Conservation (phyloP, 2,797 vertebrate genomes). For the Notolabrus celidotus region DNA sequence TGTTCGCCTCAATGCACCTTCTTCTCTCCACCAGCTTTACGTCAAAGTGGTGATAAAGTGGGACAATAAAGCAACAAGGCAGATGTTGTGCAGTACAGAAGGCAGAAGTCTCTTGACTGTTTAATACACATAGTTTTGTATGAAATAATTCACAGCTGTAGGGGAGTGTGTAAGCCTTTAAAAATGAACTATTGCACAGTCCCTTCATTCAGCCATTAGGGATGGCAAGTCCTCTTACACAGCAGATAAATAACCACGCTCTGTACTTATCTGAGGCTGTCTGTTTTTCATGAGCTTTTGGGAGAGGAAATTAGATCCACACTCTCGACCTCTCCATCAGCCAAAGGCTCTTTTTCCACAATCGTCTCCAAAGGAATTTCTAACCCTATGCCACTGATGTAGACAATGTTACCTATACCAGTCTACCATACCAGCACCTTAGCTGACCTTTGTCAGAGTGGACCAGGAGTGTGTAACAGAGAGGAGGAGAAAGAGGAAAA, state of each 20-base stretch:
- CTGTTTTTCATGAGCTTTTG: constrained; percentile 86
- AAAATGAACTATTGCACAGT: constrained; percentile 60
- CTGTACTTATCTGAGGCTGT: constrained; percentile 77
- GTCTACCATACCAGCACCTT: constrained; percentile 52
- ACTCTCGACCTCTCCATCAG: constrained; percentile 64
- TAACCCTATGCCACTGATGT: constrained; percentile 53
- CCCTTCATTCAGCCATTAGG: constrained; percentile 52
- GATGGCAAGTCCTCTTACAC: constrained; percentile 63
- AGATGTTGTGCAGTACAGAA: constrained; percentile 50
- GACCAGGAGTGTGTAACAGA: constrained; percentile 29
- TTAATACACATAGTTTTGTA: constrained; percentile 52
- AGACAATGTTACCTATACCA: constrained; percentile 66
- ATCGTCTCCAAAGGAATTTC: constrained; percentile 71
- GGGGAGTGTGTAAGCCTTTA: constrained; percentile 51
- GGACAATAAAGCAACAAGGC: constrained; percentile 61
- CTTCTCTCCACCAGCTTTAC: constrained; percentile 15
- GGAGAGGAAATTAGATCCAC: constrained; percentile 83
- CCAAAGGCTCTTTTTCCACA: constrained; percentile 73
- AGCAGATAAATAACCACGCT: constrained; percentile 79
- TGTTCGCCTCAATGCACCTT: constrained; percentile 25
- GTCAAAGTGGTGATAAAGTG: constrained; percentile 47
- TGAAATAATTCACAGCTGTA: constrained; percentile 54
- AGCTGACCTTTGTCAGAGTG: constrained; percentile 44
- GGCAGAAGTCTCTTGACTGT: constrained; percentile 36
- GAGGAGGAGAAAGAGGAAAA: constrained; percentile 22